phyloP scores from a whole-genome alignment of 64 coral and sea anemone species.

The Montipora sp. region DNA sequence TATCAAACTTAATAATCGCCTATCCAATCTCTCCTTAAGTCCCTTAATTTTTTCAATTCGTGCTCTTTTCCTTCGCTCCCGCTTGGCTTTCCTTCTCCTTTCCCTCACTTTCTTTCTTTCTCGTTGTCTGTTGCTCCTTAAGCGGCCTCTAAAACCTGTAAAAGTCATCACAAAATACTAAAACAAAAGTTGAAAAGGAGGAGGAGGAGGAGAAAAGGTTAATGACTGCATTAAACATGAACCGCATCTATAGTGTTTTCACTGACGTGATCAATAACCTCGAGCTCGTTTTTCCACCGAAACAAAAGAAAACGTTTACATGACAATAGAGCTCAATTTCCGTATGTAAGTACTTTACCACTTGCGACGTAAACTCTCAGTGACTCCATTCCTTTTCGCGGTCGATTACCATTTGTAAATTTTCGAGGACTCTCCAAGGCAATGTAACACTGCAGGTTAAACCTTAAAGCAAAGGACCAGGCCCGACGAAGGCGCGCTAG shows the following conservation, averaged over 20 bases:
- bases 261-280: too few species aligned
- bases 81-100: neutral
- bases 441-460: conserved; percentile 8
- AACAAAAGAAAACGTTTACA: too few species aligned
- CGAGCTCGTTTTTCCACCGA: too few species aligned
- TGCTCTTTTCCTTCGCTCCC: neutral
- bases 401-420: neutral
- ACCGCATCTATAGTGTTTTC: too few species aligned
- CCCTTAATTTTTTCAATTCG: neutral
- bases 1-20: neutral
- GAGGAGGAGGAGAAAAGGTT: neutral
- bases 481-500: conserved; percentile 31
- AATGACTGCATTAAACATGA: neutral
- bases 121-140: neutral
- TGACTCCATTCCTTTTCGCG: conserved; percentile 15
- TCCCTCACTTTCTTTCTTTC: neutral
- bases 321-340: too few species aligned
- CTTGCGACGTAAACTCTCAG: conserved; percentile 18
- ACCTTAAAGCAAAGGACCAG: conserved; percentile 20
- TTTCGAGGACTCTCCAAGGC: neutral
- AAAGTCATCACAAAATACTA: neutral
- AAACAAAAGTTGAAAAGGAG: neutral
- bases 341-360: neutral
- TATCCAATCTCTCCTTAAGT: conserved; percentile 21
- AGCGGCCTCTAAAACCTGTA: neutral